phyloP scores from a whole-genome alignment of 2,888 invertebrate species.

The Silvanus unidentatus region DNA sequence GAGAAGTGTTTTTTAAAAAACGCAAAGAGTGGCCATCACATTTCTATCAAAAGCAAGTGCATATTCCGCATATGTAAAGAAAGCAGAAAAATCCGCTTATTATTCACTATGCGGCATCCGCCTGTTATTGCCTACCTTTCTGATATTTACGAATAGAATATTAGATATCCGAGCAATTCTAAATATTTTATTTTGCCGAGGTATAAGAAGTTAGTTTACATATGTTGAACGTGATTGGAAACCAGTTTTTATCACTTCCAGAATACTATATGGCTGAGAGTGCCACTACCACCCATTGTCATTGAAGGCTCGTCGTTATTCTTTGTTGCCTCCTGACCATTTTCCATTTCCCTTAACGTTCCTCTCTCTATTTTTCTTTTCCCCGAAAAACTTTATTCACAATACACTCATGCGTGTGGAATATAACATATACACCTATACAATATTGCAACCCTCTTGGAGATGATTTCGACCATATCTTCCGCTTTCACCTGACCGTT shows the following conservation, averaged over 20 bases:
- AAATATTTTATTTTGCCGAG: conserved; percentile 43
- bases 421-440: conserved; percentile 23
- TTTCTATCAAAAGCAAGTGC: too few species aligned
- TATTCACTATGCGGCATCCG: neutral
- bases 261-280: neutral
- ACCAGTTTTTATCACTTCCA: conserved; percentile 31
- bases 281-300: conserved; percentile 26
- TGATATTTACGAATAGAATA: conserved; percentile 31
- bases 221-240: conserved; percentile 44
- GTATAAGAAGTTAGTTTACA: conserved; percentile 43
- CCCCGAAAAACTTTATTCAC: neutral
- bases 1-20: too few species aligned
- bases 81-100: neutral
- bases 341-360: conserved; percentile 17
- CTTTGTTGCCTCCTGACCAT: conserved; percentile 18
- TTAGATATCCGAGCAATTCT: conserved; percentile 40
- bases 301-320: conserved; percentile 27
- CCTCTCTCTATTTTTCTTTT: conserved; percentile 11
- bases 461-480: conserved; percentile 36
- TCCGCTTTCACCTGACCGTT: conserved; percentile 36
- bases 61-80: too few species aligned
- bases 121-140: conserved; percentile 36
- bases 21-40: too few species aligned
- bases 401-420: conserved; percentile 5
- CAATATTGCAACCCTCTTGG: conserved; percentile 37